A percentile compares a stretch with the other conserved stretches of the same genome.
Evolutionary conservation across 1,140 invertebrate species (phyloP).

Genomic region (Scaptomyza hsui): DNA sequence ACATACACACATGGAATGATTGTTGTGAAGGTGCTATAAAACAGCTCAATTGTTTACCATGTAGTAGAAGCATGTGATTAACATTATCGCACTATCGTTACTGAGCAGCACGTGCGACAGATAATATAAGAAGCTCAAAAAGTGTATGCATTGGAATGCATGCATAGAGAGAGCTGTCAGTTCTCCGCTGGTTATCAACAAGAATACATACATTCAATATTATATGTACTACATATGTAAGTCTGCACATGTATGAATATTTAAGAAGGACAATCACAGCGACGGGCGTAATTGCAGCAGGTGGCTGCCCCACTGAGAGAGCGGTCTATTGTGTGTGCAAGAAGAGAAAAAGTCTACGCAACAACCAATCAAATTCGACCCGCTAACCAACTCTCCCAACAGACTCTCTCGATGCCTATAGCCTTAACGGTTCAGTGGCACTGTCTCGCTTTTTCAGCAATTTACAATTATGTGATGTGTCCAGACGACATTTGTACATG

Average conservation of each 20-base stretch:
- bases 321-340: background rate
- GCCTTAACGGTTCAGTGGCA: conserved; percentile 58
- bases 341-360: conserved; percentile 9
- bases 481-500: conserved; percentile 33
- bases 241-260: conserved; percentile 1
- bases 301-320: conserved; percentile 40
- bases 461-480: conserved; percentile 36
- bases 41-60: conserved; percentile 7
- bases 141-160: conserved; percentile 3
- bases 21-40: background rate
- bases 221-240: background rate
- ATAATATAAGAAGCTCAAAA: background rate
- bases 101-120: conserved; percentile 37
- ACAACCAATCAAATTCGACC: conserved; percentile 31
- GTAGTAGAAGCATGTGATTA: conserved; percentile 21
- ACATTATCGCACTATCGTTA: conserved; percentile 26
- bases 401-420: conserved; percentile 1
- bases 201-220: background rate
- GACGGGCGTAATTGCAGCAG: conserved; percentile 32
- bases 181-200: conserved; percentile 5
- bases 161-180: background rate
- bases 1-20: background rate
- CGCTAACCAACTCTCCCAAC: conserved; percentile 9
- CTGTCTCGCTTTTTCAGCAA: conserved; percentile 41
- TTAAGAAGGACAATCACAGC: conserved; percentile 31